These are phyloP conservation scores for Marasmarcha lunaedactyla DNA, from an alignment of 2,888 invertebrate species.

Conservation along the genomic window DNA sequence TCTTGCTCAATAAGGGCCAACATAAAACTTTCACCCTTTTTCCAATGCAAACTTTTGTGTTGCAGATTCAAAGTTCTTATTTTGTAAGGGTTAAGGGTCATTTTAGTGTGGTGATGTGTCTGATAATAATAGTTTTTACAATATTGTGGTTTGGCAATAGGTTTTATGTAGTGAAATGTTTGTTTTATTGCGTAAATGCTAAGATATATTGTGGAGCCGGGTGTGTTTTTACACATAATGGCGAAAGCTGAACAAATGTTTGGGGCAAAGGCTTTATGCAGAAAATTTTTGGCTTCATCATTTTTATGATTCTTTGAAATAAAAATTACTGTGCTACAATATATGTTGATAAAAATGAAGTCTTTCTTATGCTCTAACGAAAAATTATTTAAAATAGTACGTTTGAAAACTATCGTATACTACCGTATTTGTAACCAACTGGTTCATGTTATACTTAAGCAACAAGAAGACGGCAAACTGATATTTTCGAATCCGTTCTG, in stretches of 20 bases:
- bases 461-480: too few species aligned
- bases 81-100: not conserved
- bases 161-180: conserved; percentile 23
- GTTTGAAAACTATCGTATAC: too few species aligned
- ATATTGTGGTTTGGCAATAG: conserved; percentile 18
- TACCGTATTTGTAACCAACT: too few species aligned
- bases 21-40: conserved; percentile 29
- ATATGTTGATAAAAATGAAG: too few species aligned
- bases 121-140: conserved; percentile 2
- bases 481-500: too few species aligned
- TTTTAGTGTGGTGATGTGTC: not conserved
- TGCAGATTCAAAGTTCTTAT: not conserved
- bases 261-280: not conserved
- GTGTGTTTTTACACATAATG: conserved; percentile 27
- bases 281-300: too few species aligned
- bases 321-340: too few species aligned
- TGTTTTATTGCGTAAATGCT: conserved; percentile 28
- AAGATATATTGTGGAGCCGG: conserved; percentile 22
- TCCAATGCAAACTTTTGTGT: not conserved
- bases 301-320: too few species aligned
- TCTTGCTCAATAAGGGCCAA: conserved; percentile 27
- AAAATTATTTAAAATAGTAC: too few species aligned
- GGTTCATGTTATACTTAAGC: too few species aligned
- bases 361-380: too few species aligned
- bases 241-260: not conserved